Evolutionary conservation across 2,797 vertebrate species (phyloP).

Genomic region (Myiotriccus ornatus): DNA sequence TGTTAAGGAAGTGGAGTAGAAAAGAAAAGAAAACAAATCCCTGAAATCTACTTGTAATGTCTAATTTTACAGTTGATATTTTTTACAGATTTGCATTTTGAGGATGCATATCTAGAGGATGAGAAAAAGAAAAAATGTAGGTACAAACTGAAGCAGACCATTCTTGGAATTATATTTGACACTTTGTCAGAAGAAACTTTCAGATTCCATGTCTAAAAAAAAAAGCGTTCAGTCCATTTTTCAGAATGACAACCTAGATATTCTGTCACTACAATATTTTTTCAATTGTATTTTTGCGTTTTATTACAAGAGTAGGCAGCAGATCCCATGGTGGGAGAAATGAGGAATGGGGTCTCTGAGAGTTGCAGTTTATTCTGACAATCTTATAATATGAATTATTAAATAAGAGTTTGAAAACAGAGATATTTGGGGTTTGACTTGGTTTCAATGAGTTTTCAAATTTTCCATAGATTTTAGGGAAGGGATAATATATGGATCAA

Average conservation of each 20-base stretch:
- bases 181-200: not conserved
- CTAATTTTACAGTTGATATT: not conserved
- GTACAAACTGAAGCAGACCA: not conserved
- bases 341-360: not conserved
- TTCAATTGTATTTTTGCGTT: not conserved
- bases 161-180: not conserved
- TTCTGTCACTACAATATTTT: not conserved
- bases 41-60: not conserved
- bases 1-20: not conserved
- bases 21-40: not conserved
- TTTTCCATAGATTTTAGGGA: no score
- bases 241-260: not conserved
- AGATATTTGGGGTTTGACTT: not conserved
- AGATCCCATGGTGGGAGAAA: not conserved
- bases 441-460: not conserved
- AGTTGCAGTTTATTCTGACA: not conserved
- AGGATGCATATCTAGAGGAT: not conserved
- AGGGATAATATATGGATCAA: no score
- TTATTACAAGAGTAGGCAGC: not conserved
- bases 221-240: fast-evolving
- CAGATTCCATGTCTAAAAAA: not conserved
- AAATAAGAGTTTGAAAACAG: not conserved
- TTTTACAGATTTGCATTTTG: not conserved
- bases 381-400: not conserved
- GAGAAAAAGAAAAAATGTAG: not conserved